A percentile compares a stretch with the other conserved stretches of the same genome.
These are phyloP conservation scores for Parapristionchus giblindavisi DNA, from an alignment of 2,888 invertebrate genomes.

Conservation along the genomic window DNA sequence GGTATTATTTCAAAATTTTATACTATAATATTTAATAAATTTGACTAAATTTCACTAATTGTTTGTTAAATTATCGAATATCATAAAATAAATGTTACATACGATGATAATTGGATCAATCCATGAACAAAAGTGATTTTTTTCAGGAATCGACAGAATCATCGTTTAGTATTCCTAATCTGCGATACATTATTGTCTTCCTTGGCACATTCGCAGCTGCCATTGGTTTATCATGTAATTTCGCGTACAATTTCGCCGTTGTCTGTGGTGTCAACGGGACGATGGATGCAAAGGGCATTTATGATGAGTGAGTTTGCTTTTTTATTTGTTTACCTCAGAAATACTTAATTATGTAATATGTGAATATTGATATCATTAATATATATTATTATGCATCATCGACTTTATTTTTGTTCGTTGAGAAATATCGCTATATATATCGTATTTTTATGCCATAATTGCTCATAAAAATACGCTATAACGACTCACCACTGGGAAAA, in stretches of 20 bases:
- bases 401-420: neutral
- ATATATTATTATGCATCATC: neutral
- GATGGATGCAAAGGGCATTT: slow-evolving; percentile 5
- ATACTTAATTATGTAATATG: neutral
- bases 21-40: too few relatives aligned
- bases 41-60: too few relatives aligned
- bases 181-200: slow-evolving; percentile 39
- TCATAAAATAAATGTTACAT: too few relatives aligned
- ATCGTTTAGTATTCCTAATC: slow-evolving; percentile 4
- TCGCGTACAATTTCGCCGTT: slow-evolving; percentile 40
- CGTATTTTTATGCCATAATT: neutral
- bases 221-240: slow-evolving; percentile 35
- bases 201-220: slow-evolving; percentile 37
- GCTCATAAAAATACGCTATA: too few relatives aligned
- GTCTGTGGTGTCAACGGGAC: slow-evolving; percentile 37
- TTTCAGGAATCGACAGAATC: neutral
- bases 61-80: too few relatives aligned
- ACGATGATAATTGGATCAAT: too few relatives aligned
- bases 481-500: too few relatives aligned
- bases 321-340: neutral
- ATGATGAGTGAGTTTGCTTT: slow-evolving; percentile 6
- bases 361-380: neutral
- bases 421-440: neutral
- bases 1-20: too few relatives aligned
- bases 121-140: too few relatives aligned